Evolutionary conservation across 2,113 vertebrate genomes (phyloP).

Genomic region (Pardalotus punctatus): DNA sequence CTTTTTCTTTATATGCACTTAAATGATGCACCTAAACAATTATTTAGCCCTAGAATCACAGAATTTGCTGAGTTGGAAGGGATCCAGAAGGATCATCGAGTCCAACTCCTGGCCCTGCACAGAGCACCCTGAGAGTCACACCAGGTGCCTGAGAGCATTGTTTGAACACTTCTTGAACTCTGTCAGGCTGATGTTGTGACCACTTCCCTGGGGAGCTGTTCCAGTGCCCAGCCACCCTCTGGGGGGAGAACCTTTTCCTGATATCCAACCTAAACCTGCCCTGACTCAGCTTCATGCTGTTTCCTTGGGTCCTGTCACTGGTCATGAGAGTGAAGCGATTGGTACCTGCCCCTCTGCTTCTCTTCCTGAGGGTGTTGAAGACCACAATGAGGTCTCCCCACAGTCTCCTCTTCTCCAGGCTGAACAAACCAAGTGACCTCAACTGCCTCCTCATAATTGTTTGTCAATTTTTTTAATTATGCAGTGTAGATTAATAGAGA

Average conservation of each 20-base stretch:
- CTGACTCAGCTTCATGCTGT: not conserved
- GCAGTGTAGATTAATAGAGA: not conserved
- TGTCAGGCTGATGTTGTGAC: not conserved
- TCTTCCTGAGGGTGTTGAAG: not conserved
- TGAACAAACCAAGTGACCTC: not conserved
- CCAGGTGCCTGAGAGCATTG: not conserved
- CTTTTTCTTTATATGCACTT: not conserved
- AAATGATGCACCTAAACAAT: not conserved
- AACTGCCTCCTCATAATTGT: not conserved
- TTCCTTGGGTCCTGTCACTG: not conserved
- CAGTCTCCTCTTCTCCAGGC: not conserved
- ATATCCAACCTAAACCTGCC: not conserved
- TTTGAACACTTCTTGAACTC: not conserved
- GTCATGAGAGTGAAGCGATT: fast-evolving
- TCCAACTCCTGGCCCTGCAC: not conserved
- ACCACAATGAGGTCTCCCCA: not conserved
- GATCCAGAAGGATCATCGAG: not conserved
- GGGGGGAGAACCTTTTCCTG: not conserved
- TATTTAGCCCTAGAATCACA: not conserved
- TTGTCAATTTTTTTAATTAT: not conserved
- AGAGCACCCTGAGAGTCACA: not conserved
- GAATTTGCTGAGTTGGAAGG: not conserved
- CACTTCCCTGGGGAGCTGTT: not conserved
- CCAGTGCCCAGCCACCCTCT: not conserved
- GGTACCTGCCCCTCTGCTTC: not conserved